Percentiles rank a stretch among this genome's conserved stretches.
These are phyloP conservation scores for Napeogenes sylphis DNA, from an alignment of 2,888 invertebrate species.

Conservation along the genomic window DNA sequence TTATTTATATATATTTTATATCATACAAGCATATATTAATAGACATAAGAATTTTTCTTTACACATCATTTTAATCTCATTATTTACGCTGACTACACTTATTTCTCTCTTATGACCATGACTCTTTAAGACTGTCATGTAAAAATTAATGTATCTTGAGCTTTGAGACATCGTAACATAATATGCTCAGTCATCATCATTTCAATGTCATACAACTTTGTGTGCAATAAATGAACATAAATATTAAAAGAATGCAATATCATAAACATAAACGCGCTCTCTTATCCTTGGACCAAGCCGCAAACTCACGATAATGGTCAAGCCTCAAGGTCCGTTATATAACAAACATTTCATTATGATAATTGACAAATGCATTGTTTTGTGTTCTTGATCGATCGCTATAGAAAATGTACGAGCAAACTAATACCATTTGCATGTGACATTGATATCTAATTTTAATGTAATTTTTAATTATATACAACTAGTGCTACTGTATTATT, in stretches of 20 bases:
- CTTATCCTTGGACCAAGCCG: conserved; percentile 48
- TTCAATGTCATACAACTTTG: not conserved
- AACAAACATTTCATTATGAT: conserved; percentile 58
- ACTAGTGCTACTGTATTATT: conserved; percentile 14
- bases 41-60: not conserved
- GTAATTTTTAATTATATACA: conserved; percentile 22
- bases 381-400: conserved; percentile 39
- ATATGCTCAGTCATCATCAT: too few relatives aligned
- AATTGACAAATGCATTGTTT: conserved; percentile 44
- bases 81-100: not conserved
- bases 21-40: not conserved
- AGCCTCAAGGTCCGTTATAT: conserved; percentile 73
- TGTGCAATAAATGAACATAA: not conserved
- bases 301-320: conserved; percentile 71
- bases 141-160: too few relatives aligned
- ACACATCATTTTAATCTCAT: too few relatives aligned
- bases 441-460: conserved; percentile 27
- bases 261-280: conserved; percentile 37
- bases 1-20: not conserved
- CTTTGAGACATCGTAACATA: too few relatives aligned
- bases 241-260: conserved; percentile 17
- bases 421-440: conserved; percentile 26
- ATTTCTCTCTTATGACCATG: too few relatives aligned
- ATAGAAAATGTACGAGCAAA: conserved; percentile 23
- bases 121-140: too few relatives aligned